Base-by-base conservation (phyloP, 2,888 invertebrate genomes). In the Mimachlamys varia region DNA sequence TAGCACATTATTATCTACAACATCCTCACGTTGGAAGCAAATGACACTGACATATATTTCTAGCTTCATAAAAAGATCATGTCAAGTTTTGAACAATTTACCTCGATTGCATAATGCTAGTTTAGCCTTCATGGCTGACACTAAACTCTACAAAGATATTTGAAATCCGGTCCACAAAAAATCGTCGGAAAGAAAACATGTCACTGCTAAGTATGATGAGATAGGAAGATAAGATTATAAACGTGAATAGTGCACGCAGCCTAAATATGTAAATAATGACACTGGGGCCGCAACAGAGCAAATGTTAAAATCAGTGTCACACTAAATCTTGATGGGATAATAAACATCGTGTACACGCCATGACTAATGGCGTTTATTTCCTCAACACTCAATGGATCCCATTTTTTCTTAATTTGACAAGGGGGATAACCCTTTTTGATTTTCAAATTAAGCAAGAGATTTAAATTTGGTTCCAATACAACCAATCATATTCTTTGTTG, bases 331-430 rank as follows among this genome's bases (percentile, higher is more conserved):
- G 7, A 58, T 22, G 19, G 53, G 17, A 53, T 19, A 58, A 22
- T 7, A 76, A 33, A 33, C 13, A 3, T 62, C 2, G 17, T 44
- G 44, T 44, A 44, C 22, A 22, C 33, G 76, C 3, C 76, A 33
- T 33, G 76, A 33, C 76, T 76, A 76, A 76, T 76, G 76, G 12
- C 33, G 22, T 76, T 27, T 22, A 76, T 27, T 27, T 76, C 62
- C 33, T 76, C 10, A 33, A 76, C 76, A 76, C 12, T 76, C 5
- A 76, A 76, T 27, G 33, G 33, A 76, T 33, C 76, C 2, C 27
- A 4, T 76, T 76, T 58, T 76, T 76, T n/a, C n/a, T n/a, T 4
- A 76, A 76, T 76, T 76, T 76, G 76, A 76, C 76, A 76, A 76
- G 76, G 76, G 76, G 22, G 76, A 33, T 76, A 76, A 76, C 33